These are phyloP conservation scores for Hybos culiciformis DNA, from an alignment of 2,888 invertebrate genomes.

Conservation along the genomic window DNA sequence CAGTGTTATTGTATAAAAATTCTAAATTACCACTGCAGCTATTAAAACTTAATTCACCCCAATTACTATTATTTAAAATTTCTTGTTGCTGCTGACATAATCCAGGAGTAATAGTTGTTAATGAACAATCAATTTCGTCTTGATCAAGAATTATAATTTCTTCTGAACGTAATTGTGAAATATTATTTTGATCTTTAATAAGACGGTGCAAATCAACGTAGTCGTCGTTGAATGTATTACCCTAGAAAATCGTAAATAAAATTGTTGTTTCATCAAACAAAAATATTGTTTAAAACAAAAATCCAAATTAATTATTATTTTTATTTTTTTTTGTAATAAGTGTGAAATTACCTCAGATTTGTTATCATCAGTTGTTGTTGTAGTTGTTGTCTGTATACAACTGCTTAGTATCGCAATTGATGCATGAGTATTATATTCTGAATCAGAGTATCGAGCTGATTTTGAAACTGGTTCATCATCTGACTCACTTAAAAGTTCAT, in stretches of 20 bases:
- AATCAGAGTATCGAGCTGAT: conserved; percentile 48
- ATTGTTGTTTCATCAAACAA: no score
- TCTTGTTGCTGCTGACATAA: conserved; percentile 21
- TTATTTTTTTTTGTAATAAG: conserved; percentile 16
- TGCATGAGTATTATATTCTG: conserved; percentile 17
- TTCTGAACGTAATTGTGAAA: no score
- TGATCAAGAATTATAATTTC: not conserved
- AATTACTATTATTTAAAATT: conserved; percentile 18
- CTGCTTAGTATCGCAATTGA: no score
- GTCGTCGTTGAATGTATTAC: conserved; percentile 18
- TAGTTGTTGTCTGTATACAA: conserved; percentile 30
- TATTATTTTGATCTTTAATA: conserved; percentile 14
- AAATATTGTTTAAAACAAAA: no score
- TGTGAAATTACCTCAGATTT: conserved; percentile 24
- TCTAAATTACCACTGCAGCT: conserved; percentile 4
- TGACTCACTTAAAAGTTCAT: conserved; percentile 38
- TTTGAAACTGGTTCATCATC: conserved; percentile 66
- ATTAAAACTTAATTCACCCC: conserved; percentile 10
- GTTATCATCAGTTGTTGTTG: conserved; percentile 24
- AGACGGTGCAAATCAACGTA: conserved; percentile 7
- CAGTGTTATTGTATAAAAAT: conserved; percentile 27
- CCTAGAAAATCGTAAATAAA: conserved; percentile 8
- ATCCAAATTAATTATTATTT: no score
- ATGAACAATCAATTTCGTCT: conserved; percentile 1
- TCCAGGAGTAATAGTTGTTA: no score